These are phyloP conservation scores for Climacteris rufus DNA, from an alignment of 2,113 vertebrate genomes.

Conservation along the genomic window DNA sequence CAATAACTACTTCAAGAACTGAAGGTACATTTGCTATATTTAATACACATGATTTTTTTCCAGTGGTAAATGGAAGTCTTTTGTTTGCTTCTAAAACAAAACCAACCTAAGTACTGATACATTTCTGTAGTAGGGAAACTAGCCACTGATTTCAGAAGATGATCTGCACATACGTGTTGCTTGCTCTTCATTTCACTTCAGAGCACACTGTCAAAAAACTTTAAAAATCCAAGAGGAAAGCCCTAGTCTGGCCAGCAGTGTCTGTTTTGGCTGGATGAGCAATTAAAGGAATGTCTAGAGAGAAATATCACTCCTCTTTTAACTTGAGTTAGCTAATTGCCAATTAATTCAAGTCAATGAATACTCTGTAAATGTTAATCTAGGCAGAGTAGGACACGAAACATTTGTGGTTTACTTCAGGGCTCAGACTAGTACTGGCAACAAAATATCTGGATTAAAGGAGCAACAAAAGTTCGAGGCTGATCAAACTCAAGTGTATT, in stretches of 20 bases:
- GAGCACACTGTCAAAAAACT: neutral
- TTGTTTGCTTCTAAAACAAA: neutral
- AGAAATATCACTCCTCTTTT: constrained; percentile 37
- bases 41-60: neutral
- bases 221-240: neutral
- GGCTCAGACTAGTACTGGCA: neutral
- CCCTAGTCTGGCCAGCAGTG: neutral
- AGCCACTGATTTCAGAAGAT: neutral
- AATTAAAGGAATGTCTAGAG: constrained; percentile 19
- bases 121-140: neutral
- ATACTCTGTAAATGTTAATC: constrained; percentile 27
- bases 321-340: constrained; percentile 49
- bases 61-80: neutral
- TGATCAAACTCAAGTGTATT: neutral
- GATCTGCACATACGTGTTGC: neutral
- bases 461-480: neutral
- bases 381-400: neutral
- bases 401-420: constrained; percentile 7
- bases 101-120: neutral
- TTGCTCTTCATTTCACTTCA: neutral
- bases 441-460: neutral
- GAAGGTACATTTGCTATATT: neutral
- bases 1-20: neutral
- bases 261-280: neutral
- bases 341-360: constrained; percentile 59